Evolutionary conservation across 2,888 invertebrate genomes (phyloP), one percentile per base, ranked within the genome.

Genomic region (Dromius quadrimaculatus): DNA sequence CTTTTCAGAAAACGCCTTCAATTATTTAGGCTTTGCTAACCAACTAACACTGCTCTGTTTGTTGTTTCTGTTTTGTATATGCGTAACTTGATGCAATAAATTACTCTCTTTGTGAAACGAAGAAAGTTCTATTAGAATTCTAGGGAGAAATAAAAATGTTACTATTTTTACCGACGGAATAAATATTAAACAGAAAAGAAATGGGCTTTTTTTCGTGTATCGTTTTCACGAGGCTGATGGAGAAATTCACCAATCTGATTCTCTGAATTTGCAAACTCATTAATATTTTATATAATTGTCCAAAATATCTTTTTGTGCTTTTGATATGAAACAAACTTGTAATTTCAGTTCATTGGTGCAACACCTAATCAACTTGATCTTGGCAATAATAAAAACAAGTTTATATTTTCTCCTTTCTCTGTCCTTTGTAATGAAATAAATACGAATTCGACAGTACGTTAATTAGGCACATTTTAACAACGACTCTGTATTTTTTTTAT

Each of bases 371-470:
- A 41, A 41, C 28, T 23, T 28, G 50, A 54, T 54, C 50, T 28
- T 54, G 50, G 15, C 8, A 20, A 13, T 20, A 28, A 23, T 54
- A 34, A 23, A 41, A 28, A 62, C 62, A 15, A 19, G 62, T 64
- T 64, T 47, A 28, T 28, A 47, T 64, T 64, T 38, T 68, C 45
- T 34, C 68, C 68, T 68, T 68, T 68, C 68, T 68, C 68, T 54
- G 59, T 43, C 68, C 59, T 68, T 68, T 43, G 19, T 15, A 2
- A 2, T 1, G 5, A 15, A 36, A 36, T 59, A 15, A 54, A 34
- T 66, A 57, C 22, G 45, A 47, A 11, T 15, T 45, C 6, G 23
- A 28, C 32, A 63, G n/a, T 32, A 28, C 8, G 17, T 28, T 45
- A 63, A 63, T 63, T 63, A 63, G 19, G 41, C 8, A 17, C 17